Evolutionary conservation across 2,888 invertebrate species (phyloP).

Genomic region (Lycaena phlaeas): DNA sequence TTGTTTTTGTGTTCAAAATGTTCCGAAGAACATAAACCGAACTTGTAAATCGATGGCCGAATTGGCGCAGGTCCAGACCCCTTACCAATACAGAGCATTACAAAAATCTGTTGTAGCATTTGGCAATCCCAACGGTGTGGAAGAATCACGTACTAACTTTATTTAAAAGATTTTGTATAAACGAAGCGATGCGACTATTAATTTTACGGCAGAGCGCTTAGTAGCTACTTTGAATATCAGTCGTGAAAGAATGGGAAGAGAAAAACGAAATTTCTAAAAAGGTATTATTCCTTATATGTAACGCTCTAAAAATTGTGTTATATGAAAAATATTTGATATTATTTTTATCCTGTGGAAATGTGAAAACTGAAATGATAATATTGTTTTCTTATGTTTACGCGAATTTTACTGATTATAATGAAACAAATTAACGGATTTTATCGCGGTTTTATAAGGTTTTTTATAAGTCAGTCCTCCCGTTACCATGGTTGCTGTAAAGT

Average conservation of each 20-base stretch:
- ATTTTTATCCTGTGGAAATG: too few relatives aligned
- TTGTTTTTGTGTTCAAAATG: slow-evolving; percentile 39
- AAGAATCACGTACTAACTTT: slow-evolving; percentile 55
- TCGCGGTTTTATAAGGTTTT: too few relatives aligned
- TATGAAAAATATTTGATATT: too few relatives aligned
- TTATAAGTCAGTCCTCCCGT: too few relatives aligned
- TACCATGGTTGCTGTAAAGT: too few relatives aligned
- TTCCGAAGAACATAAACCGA: slow-evolving; percentile 55
- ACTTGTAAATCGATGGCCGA: slow-evolving; percentile 68
- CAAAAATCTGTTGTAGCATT: slow-evolving; percentile 70
- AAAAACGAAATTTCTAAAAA: slow-evolving; percentile 10
- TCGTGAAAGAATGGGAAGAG: slow-evolving; percentile 30
- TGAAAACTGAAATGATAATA: too few relatives aligned
- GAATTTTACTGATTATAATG: too few relatives aligned
- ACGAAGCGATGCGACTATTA: slow-evolving; percentile 47
- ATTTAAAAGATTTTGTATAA: slow-evolving; percentile 61
- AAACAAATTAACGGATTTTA: too few relatives aligned
- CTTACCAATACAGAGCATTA: slow-evolving; percentile 66
- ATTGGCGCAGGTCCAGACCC: slow-evolving; percentile 59
- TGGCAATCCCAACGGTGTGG: slow-evolving; percentile 43
- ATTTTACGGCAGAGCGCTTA: slow-evolving; percentile 44
- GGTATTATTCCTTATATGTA: slow-evolving; percentile 4
- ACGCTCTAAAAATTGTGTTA: neutral
- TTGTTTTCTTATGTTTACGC: too few relatives aligned
- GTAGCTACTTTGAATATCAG: slow-evolving; percentile 30